Base-by-base conservation (phyloP, 2,888 invertebrate species). In the Machimus atricapillus region DNA sequence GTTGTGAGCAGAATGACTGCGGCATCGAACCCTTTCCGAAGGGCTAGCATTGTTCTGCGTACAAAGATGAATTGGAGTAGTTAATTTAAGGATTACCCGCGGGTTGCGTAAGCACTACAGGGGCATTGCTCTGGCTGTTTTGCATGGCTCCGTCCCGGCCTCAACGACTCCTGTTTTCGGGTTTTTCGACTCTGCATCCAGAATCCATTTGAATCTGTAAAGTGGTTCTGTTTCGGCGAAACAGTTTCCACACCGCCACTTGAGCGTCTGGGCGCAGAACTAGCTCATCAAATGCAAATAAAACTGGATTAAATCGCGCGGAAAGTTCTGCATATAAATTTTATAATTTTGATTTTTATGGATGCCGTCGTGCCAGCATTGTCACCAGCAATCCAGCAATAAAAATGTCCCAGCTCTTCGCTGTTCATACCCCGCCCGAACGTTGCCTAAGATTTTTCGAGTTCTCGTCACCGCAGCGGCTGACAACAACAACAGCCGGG, bases 21-120 rank as follows among this genome's bases (percentile, higher is more conserved):
- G 87, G 87, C 82, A 23, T 86, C 27, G 31, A 77, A 88, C 78
- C 88, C 88, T 73, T 87, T 87, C 31, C 37, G 66, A 74, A 34
- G 43, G 83, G 82, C 27, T 58, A 74, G 81, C 85, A 40, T 82
- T 74, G 87, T 87, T 87, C 85, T 77, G 40, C 76, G 74, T 86
- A 82, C 87, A 86, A 88, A 88, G 88, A 88, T 88, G 87, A 87
- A 88, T 88, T 88, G 88, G 86, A 88, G 88, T 88, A 87, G 87
- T 88, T 88, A 88, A 88, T 88, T 88, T 88, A 58, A 77, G 88
- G 88, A 88, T 88, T 88, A 86, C 76, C 52, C 27, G 34, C 27
- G 46, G 40, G 31, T 74, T 85, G 74, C 74, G 46, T 27, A n/a
- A 85, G 43, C 43, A 40, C 40, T 16, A 27, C 9, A 46, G 83